Evolutionary conservation across 2,113 vertebrate species (phyloP).

Genomic region (Microcebus ravelobensis): DNA sequence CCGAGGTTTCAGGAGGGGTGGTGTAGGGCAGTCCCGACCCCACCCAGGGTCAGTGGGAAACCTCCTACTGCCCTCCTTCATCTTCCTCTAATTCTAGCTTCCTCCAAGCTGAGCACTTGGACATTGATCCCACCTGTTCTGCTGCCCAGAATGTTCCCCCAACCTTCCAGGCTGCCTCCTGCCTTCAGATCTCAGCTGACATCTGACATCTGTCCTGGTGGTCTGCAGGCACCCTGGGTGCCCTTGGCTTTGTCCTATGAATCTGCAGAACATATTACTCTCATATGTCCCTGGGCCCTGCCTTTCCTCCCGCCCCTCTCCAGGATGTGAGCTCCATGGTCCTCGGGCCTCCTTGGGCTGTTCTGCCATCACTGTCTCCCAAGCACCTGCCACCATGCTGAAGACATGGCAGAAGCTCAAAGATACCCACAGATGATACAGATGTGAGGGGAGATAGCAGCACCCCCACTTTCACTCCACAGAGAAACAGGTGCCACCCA

Average conservation of each 20-base stretch:
- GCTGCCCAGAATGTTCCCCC: background rate
- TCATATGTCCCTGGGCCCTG: background rate
- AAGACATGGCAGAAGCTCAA: background rate
- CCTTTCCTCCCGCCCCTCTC: background rate
- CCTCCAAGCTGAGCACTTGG: background rate
- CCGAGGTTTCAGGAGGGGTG: background rate
- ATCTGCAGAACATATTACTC: background rate
- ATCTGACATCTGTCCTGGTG: background rate
- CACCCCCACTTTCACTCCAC: background rate
- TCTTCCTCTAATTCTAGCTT: background rate
- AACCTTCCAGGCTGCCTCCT: background rate
- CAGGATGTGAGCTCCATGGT: background rate
- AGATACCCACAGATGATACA: background rate
- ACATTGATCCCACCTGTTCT: background rate
- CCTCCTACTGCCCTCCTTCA: background rate
- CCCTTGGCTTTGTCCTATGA: background rate
- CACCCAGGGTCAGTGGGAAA: background rate
- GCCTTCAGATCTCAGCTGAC: background rate
- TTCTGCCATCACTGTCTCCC: background rate
- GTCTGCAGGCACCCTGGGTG: background rate
- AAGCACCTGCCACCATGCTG: background rate
- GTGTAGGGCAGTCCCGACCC: background rate
- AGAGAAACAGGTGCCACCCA: background rate
- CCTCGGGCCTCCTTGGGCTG: background rate
- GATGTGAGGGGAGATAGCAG: background rate